Base-by-base conservation (phyloP, 2,797 vertebrate genomes). In the Eptatretus atami region DNA sequence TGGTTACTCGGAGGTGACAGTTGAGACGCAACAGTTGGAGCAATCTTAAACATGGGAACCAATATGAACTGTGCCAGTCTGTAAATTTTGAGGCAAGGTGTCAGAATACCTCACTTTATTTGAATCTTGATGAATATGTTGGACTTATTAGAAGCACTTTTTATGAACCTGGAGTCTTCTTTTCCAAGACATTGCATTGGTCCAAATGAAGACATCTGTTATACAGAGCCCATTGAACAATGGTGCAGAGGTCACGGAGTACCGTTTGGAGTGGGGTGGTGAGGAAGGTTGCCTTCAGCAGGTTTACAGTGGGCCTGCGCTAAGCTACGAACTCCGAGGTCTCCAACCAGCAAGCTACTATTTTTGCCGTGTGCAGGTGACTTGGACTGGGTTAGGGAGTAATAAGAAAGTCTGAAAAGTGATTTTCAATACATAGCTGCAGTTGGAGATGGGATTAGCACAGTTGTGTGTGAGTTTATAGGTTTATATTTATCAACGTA, bases 321-420 rank as follows among this genome's bases (percentile, higher is more conserved):
- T 81, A 66, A 76, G 66, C 71, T 81, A 84, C 57, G 90, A 96
- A 72, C 73, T 92, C 69, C 88, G 83, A 73, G 86, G 90, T 15
- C 81, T 96, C 69, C 78, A 78, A 53, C 86, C 90, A 68, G 83
- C 86, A 54, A 84, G 81, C 66, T 78, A 76, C 71, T 96, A 94
- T 74, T 95, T 85, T 67, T 88, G 83, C 74, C 75, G 86, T 70
- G 77, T 86, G 31, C 90, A 94, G 82, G 88, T 81, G 76, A 75
- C 75, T 71, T 67, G 73, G 67, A 44, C 6, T 44, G 31, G 31
- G 31, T 44, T 44, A 44, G 31, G 6, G 31, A 44, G 31, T 44
- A 4, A 44, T 44, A 4, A 8, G 31, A 44, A 44, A 44, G 31
- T 44, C 31, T 44, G 31, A 44, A 44, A 44, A 44, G 31, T 44